Conservation (phyloP, 2,113 vertebrate genomes). For the Ceuthmochares aereus region DNA sequence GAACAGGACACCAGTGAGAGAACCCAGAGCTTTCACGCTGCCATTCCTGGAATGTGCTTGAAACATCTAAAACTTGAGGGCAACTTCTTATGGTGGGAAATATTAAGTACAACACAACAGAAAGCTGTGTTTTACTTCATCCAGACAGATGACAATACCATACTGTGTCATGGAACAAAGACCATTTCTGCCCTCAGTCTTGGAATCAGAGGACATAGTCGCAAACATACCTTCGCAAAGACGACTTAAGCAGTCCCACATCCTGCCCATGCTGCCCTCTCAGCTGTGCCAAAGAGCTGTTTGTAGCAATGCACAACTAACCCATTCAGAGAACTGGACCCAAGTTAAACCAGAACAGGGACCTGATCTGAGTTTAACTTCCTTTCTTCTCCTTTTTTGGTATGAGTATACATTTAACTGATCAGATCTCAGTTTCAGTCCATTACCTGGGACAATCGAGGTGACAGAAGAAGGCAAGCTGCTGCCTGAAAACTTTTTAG, state of each 20-base stretch:
- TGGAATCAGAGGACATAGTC: conserved; percentile 28
- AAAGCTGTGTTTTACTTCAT: conserved; percentile 37
- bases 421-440: neutral
- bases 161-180: conserved; percentile 53
- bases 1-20: neutral
- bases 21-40: conserved; percentile 33
- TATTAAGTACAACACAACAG: conserved; percentile 44
- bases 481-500: neutral
- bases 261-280: neutral
- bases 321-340: neutral
- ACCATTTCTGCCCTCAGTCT: neutral
- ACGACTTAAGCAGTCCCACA: neutral
- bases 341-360: neutral
- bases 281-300: neutral
- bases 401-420: neutral
- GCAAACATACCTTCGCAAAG: conserved; percentile 19
- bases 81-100: conserved; percentile 52
- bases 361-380: neutral
- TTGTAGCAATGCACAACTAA: neutral
- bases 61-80: conserved; percentile 59
- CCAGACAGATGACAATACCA: conserved; percentile 50
- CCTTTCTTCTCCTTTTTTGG: neutral
- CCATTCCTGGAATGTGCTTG: neutral
- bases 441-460: neutral
- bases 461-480: neutral